These are phyloP conservation scores for Cenopis cana DNA, from an alignment of 2,888 invertebrate genomes.

Conservation along the genomic window DNA sequence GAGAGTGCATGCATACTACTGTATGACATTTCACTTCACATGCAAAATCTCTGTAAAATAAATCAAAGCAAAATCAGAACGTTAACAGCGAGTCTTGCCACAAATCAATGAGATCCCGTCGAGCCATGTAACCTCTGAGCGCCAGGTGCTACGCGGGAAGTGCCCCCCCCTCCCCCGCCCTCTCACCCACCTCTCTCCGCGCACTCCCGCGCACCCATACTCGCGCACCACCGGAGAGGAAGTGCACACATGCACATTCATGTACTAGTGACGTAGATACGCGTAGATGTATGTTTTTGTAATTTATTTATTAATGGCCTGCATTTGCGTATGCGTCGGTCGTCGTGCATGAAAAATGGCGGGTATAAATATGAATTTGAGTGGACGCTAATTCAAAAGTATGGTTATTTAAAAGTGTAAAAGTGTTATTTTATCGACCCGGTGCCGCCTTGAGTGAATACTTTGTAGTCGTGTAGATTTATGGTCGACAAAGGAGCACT, in stretches of 20 bases:
- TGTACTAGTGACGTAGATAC: slow-evolving; percentile 61
- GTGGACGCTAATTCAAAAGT: slow-evolving; percentile 73
- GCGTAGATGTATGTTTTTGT: slow-evolving; percentile 72
- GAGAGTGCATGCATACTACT: background rate
- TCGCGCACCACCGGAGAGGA: slow-evolving; percentile 60
- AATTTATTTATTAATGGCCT: slow-evolving; percentile 81
- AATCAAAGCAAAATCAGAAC: slow-evolving; percentile 69
- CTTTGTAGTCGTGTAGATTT: slow-evolving; percentile 38
- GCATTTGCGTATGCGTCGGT: slow-evolving; percentile 77
- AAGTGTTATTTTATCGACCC: slow-evolving; percentile 57
- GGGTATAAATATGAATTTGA: slow-evolving; percentile 73
- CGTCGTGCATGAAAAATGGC: slow-evolving; percentile 75
- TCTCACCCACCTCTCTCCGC: slow-evolving; percentile 49
- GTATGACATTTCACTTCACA: slow-evolving; percentile 24
- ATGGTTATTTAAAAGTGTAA: slow-evolving; percentile 62
- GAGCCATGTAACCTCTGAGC: slow-evolving; percentile 75
- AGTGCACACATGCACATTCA: slow-evolving; percentile 56
- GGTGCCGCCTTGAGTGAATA: slow-evolving; percentile 50
- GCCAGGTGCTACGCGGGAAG: slow-evolving; percentile 84
- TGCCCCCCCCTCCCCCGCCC: slow-evolving; percentile 56
- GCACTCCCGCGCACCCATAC: slow-evolving; percentile 62
- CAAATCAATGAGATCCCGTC: slow-evolving; percentile 80
- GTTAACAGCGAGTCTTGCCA: slow-evolving; percentile 70
- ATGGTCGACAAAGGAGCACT: slow-evolving; percentile 36
- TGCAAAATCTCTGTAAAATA: slow-evolving; percentile 44